Evolutionary conservation across 2,797 vertebrate genomes (phyloP).

Genomic region (Macropodus opercularis): DNA sequence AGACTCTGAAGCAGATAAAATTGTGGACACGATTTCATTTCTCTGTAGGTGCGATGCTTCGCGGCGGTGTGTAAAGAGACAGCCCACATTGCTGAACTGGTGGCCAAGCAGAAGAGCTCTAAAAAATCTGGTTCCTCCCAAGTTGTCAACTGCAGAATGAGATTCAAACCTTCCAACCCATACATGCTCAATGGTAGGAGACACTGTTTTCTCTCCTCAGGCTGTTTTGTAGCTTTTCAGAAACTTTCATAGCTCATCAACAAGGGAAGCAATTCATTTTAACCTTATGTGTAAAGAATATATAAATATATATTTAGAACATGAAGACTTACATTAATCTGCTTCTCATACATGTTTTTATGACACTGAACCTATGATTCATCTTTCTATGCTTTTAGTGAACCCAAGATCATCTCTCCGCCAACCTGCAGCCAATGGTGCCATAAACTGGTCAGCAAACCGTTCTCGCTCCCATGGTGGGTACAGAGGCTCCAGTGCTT

Average conservation of each 20-base stretch:
- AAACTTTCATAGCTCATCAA: no score
- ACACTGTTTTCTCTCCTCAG: background rate
- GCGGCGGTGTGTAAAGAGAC: constrained; percentile 87
- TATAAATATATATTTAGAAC: background rate
- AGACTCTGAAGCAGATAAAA: no score
- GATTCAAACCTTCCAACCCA: constrained; percentile 82
- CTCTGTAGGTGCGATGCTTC: constrained; percentile 81
- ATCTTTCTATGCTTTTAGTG: constrained; percentile 68
- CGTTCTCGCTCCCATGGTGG: constrained; percentile 43
- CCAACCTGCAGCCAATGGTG: constrained; percentile 77
- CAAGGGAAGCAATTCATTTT: background rate
- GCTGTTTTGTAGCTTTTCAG: background rate
- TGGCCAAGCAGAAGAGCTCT: constrained; percentile 86
- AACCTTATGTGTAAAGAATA: background rate
- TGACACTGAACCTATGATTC: background rate
- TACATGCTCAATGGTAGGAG: constrained; percentile 83
- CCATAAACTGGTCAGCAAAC: constrained; percentile 33
- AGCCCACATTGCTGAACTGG: constrained; percentile 87
- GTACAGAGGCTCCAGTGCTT: constrained; percentile 52
- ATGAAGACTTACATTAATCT: background rate
- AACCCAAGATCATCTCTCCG: constrained; percentile 86
- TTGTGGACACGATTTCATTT: no score
- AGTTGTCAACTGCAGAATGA: constrained; percentile 89
- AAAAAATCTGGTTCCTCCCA: constrained; percentile 84
- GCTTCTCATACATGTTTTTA: background rate